Evolutionary conservation across 2,888 invertebrate species (phyloP).

Genomic region (Spodoptera picta): DNA sequence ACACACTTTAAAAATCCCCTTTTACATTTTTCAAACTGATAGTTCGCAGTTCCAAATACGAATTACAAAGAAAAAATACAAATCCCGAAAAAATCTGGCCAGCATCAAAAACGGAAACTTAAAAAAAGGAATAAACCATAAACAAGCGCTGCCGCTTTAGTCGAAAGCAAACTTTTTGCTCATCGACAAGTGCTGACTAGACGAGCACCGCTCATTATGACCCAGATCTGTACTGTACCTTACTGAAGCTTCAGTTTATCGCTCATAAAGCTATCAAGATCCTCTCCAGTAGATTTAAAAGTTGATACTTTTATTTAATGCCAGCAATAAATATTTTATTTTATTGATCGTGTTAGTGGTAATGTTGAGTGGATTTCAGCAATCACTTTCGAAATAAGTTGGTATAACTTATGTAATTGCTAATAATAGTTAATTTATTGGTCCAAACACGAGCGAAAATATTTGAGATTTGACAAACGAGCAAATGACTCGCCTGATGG

Average conservation of each 20-base stretch:
- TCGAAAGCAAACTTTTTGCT: conserved; percentile 34
- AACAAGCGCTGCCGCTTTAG: conserved; percentile 14
- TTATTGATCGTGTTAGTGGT: neutral
- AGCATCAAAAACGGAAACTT: neutral
- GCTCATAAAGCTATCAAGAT: conserved; percentile 20
- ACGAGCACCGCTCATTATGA: conserved; percentile 58
- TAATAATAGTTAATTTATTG: too few species aligned
- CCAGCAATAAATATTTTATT: neutral
- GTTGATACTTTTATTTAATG: neutral
- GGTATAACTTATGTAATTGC: too few species aligned
- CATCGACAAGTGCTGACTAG: conserved; percentile 54
- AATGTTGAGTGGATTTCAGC: too few species aligned
- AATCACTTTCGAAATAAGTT: too few species aligned
- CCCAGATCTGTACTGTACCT: conserved; percentile 49
- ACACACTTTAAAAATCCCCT: too few species aligned
- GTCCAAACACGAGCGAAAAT: too few species aligned
- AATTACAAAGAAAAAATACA: too few species aligned
- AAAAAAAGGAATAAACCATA: conserved; percentile 8
- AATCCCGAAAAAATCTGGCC: neutral
- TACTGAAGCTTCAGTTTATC: conserved; percentile 15
- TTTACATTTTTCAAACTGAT: too few species aligned
- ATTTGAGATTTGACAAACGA: too few species aligned
- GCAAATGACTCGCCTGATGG: too few species aligned
- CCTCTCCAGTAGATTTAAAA: conserved; percentile 2
- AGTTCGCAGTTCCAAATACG: too few species aligned